phyloP scores from a whole-genome alignment of 2,113 vertebrate genomes.

The Phrynosoma blainvillii region DNA sequence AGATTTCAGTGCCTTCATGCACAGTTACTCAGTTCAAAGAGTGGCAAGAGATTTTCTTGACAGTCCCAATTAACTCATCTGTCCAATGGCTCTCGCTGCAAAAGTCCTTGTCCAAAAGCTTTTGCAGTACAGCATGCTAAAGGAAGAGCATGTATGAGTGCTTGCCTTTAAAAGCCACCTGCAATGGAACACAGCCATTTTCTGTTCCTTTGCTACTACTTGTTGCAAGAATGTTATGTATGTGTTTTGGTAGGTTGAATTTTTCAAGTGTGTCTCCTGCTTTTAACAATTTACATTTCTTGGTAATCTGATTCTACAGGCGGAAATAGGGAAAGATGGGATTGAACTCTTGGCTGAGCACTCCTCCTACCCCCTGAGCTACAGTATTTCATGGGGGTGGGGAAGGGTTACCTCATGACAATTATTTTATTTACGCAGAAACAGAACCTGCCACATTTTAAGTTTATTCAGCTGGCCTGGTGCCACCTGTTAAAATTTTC shows the following conservation, averaged over 20 bases:
- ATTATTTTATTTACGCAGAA: slow-evolving; percentile 17
- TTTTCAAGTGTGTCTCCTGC: background rate
- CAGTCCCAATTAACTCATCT: slow-evolving; percentile 57
- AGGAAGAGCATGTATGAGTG: background rate
- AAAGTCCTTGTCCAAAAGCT: slow-evolving; percentile 26
- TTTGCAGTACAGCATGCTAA: slow-evolving; percentile 4
- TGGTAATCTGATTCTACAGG: background rate
- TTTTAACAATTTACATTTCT: slow-evolving; percentile 12
- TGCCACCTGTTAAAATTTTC: background rate
- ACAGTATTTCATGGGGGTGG: background rate
- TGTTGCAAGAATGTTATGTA: background rate
- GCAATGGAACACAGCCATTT: slow-evolving; percentile 34
- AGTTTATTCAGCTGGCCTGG: background rate
- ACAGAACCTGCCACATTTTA: background rate
- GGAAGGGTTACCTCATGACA: background rate
- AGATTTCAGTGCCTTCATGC: slow-evolving; percentile 47
- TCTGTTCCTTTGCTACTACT: slow-evolving; percentile 19
- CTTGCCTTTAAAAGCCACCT: slow-evolving; percentile 48
- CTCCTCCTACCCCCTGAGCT: background rate
- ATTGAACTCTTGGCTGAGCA: background rate
- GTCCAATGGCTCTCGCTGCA: slow-evolving; percentile 39
- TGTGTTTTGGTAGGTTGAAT: background rate
- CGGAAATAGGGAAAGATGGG: slow-evolving; percentile 7
- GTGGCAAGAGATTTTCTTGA: slow-evolving; percentile 56
- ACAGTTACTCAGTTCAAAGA: slow-evolving; percentile 53